A percentile compares a stretch with the other conserved stretches of the same genome.
Conservation (phyloP, 2,888 invertebrate genomes). For the Laothoe populi region DNA sequence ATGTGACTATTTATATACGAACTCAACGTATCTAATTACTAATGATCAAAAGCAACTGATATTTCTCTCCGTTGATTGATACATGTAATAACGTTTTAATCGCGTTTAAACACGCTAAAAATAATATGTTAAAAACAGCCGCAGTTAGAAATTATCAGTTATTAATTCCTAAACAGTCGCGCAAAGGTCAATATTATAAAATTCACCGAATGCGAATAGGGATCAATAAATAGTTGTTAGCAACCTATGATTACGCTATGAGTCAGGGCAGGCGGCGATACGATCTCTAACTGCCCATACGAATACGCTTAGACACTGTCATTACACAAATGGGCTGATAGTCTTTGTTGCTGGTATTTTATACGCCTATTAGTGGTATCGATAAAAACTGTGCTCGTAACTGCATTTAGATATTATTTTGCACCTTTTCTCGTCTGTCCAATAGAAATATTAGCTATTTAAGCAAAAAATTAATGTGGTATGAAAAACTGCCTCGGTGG, state of each 20-base stretch:
- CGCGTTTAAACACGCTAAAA: constrained; percentile 4
- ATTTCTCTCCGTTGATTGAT: too few species aligned
- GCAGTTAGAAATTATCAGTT: constrained; percentile 47
- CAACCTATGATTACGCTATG: constrained; percentile 69
- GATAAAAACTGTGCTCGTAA: constrained; percentile 11
- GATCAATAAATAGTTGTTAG: constrained; percentile 63
- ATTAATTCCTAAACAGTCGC: constrained; percentile 51
- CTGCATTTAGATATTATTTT: background rate
- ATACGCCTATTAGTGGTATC: constrained; percentile 5
- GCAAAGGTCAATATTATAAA: constrained; percentile 52
- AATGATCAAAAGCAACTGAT: background rate
- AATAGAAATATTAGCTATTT: too few species aligned
- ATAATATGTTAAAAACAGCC: constrained; percentile 37
- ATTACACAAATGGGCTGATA: constrained; percentile 39
- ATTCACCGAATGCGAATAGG: constrained; percentile 59
- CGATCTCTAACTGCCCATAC: constrained; percentile 47
- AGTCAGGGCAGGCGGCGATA: constrained; percentile 56
- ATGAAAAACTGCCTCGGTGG: too few species aligned
- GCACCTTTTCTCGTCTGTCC: background rate
- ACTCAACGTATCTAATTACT: background rate
- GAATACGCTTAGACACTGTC: constrained; percentile 47
- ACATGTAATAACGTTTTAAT: background rate
- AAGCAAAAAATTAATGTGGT: too few species aligned
- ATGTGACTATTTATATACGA: background rate
- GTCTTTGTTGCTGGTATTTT: constrained; percentile 14